Base-by-base conservation (phyloP, 2,797 vertebrate genomes). In the Pogonophryne albipinna region DNA sequence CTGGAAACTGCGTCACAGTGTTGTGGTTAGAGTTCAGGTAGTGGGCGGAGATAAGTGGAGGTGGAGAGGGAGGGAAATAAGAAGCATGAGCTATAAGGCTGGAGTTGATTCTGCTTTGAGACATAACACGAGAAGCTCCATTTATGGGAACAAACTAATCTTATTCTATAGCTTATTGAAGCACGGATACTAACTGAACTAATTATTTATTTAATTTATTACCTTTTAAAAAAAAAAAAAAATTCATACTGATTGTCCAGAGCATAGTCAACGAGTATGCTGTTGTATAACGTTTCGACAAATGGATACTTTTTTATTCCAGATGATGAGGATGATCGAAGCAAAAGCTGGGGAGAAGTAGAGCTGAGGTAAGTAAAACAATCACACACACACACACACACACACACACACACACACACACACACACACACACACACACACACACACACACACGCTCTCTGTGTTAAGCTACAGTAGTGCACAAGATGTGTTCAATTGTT, bases 321-420 rank as follows among this genome's bases (percentile, higher is more conserved):
- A 95, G 95, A 95, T 56, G 91, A 93, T 14, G 93, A 94, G 13
- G 90, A 93, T 13, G 68, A 79, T 41, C 38, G 80, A 4, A 88
- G 87, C 57, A 60, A 70, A 74, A 93, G 92, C 83, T 94, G 90
- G 89, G 89, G 85, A 75, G 95, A 95, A 62, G 31, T 70, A 1
- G 94, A 95, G n/a, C 79, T 95, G 16, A 94, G 91, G 95, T 94
- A 82, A 92, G 87, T 81, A 13, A 79, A 83, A 55, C 31, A 34
- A 34, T 38, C 6, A 9, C 34, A 38, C 34, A 34, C 34, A 34
- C 34, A 47, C 13, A 20, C 17, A 55, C 1, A 49, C 16, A 31
- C 6, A 20, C 12, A 27, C 27, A 27, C 27, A 27, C 27, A 27
- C 27, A 27, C 27, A 27, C 23, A 23, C 23, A 23, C n/a, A n/a